Evolutionary conservation across 2,113 vertebrate species (phyloP), one percentile per base, ranked within the genome.

Genomic region (Fulmarus glacialis): DNA sequence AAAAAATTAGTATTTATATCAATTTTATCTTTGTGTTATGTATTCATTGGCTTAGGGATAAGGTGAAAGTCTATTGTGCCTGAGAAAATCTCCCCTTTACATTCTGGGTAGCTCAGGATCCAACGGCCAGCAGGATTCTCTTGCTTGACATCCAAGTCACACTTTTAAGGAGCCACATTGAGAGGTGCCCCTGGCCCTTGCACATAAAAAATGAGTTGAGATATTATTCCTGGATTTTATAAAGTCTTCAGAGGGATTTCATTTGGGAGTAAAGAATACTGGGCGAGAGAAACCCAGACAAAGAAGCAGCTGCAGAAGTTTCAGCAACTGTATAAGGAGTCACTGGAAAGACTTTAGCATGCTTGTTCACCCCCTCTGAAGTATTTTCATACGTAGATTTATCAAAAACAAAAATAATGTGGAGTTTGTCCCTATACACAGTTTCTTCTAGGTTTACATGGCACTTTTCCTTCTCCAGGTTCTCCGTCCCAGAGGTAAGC

Each of bases 201-300:
- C 32, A 87, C 40, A 38, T 40, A 58, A 81, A 94, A 93, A 66
- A n/a, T n/a, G 1, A 74, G 34, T 63, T 88, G 30, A 67, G 17
- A 38, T 36, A 87, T 80, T 72, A 77, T 62, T 93, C 34, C 36
- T 81, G 22, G 63, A 78, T 71, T 83, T 92, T 77, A 85, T 60
- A 45, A 73, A 87, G n/a, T 50, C 68, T 91, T 89, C 60, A 62
- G 45, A 82, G 12, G 38, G 15, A 81, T 78, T 91, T 74, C 12
- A 40, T 74, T 53, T 63, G 13, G 7, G 47, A 84, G 26, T 68
- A 42, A 90, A 91, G 64, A 66, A 66, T 24, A 70, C 22, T 87
- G 47, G 66, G 21, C 1, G 2, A 30, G 9, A 81, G 38, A 82
- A 73, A 43, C 9, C 12, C 60, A 42, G 40, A 71, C 70, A 87